Conservation (phyloP, 2,888 invertebrate genomes). For the Empis livida region DNA sequence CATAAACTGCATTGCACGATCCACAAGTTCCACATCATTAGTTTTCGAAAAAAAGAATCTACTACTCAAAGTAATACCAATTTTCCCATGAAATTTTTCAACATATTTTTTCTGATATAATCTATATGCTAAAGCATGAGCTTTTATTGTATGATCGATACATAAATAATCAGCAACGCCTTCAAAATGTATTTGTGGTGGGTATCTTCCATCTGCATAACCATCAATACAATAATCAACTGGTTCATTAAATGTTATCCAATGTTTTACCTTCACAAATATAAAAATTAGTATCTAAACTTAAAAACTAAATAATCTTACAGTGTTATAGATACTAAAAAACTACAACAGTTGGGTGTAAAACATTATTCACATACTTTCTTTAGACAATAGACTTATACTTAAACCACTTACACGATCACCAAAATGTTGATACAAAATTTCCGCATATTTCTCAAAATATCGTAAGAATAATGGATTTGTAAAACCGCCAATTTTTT, state of each 20-base stretch:
- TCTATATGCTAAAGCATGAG: constrained; percentile 41
- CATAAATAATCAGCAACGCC: constrained; percentile 40
- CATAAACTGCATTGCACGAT: constrained; percentile 21
- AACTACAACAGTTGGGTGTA: too few relatives aligned
- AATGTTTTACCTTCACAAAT: constrained; percentile 32
- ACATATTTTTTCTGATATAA: constrained; percentile 31
- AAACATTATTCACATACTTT: too few relatives aligned
- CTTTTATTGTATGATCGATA: constrained; percentile 37
- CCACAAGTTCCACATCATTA: constrained; percentile 14
- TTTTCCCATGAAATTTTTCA: constrained; percentile 22
- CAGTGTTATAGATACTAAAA: too few relatives aligned
- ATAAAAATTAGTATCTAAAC: too few relatives aligned
- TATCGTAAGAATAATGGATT: constrained; percentile 36
- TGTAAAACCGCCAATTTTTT: constrained; percentile 41
- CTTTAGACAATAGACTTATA: too few relatives aligned
- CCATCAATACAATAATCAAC: constrained; percentile 34
- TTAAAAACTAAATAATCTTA: too few relatives aligned
- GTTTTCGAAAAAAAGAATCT: constrained; percentile 19
- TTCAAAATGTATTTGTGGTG: constrained; percentile 31
- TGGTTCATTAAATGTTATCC: constrained; percentile 49
- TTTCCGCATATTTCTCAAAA: constrained; percentile 39
- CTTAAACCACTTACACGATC: constrained; percentile 32
- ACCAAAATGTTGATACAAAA: constrained; percentile 36
- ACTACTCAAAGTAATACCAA: constrained; percentile 22
- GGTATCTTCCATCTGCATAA: constrained; percentile 33